A percentile compares a stretch with the other conserved stretches of the same genome.
Conservation (phyloP, 2,888 invertebrate genomes). For the Pristionchus maxplancki region DNA sequence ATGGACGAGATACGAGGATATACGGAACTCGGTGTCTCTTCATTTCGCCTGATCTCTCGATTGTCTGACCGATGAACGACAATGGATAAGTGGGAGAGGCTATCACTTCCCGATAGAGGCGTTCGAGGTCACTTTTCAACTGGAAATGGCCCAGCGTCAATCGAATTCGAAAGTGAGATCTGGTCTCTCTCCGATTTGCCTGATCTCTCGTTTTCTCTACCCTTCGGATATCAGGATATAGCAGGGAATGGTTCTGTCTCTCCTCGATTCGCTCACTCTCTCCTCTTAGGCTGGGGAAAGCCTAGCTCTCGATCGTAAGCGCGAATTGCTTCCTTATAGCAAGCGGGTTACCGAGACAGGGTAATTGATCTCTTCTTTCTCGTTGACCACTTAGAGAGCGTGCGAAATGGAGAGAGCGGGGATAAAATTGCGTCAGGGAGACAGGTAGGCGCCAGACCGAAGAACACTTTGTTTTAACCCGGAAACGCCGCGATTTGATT, state of each 20-base stretch:
- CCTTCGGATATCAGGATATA: not conserved
- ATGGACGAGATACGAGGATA: not conserved
- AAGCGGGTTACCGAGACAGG: not conserved
- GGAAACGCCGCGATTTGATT: not conserved
- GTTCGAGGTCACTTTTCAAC: not conserved
- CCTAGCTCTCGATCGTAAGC: not conserved
- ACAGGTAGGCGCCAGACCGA: no score
- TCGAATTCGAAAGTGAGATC: no score
- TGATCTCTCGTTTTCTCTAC: not conserved
- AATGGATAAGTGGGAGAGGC: no score
- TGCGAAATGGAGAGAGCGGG: not conserved
- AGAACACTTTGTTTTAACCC: not conserved
- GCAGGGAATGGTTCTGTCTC: no score
- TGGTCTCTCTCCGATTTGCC: not conserved
- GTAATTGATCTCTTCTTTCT: not conserved
- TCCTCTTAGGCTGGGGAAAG: not conserved
- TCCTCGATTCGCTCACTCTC: no score
- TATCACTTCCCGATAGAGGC: not conserved
- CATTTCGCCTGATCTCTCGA: no score
- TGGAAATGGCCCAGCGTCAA: not conserved
- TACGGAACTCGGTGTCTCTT: no score
- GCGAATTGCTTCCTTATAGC: constrained; percentile 6
- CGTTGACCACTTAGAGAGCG: no score
- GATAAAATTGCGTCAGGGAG: not conserved
- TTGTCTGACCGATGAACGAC: no score